Base-by-base conservation (phyloP, 2,797 vertebrate genomes). In the Eleutherodactylus coqui region DNA sequence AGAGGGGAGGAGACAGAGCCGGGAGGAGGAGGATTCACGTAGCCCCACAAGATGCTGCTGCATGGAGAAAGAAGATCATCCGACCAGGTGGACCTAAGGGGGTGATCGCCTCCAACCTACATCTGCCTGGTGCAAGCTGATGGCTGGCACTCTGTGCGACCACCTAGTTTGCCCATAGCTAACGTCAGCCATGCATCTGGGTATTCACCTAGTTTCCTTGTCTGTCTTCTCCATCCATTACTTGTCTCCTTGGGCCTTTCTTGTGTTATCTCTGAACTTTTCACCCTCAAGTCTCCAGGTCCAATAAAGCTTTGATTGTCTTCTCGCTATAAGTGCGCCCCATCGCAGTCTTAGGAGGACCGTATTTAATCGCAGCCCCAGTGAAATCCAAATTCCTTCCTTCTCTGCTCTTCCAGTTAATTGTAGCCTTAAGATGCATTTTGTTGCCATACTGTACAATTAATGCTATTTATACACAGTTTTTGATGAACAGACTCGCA, bases 401-500 rank as follows among this genome's bases (percentile, higher is more conserved):
- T 21, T 19, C n/a, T 38, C 67, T 11, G 67, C 47, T 75, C 24
- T 62, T 83, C 38, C 38, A 47, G 55, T 41, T 84, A 76, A 76
- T 76, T 84, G 49, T 67, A 49, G 82, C 72, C 82, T 49, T 62
- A 47, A 83, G 70, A 84, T 60, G 72, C 73, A 62, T 41, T 47
- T 49, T 47, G 21, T 73, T 34, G 55, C 9, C 21, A 67, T 38
- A 76, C 82, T 67, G 72, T 76, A 67, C 73, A 76, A 84, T 84
- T 84, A 84, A 11, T 47, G 55, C 55, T 55, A 34, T 67, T 64
- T 84, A 64, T 75, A 34, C 41, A 24, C 72, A n/a, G 72, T 38
- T 55, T 76, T 27, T 64, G 82, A 84, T 84, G 72, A 84, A 76
- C 82, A 51, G 29, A 45, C 58, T 76, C 82, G 36, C 82, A 84